Conservation (phyloP, 2,113 vertebrate species). For the Pipa parva region DNA sequence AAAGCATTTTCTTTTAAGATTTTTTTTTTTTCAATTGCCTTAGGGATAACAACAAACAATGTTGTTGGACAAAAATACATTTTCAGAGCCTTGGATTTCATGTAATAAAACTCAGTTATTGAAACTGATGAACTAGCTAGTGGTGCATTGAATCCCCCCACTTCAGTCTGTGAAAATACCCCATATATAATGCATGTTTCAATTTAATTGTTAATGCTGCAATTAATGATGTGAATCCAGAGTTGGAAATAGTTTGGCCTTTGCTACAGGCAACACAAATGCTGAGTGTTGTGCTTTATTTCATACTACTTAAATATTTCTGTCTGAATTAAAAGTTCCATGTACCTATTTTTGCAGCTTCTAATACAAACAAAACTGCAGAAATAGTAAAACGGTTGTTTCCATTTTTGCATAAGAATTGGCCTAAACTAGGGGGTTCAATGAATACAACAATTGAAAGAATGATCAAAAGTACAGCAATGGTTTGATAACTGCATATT, state of each 20-base stretch:
- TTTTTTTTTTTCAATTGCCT: too few species aligned
- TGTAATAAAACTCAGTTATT: slow-evolving; percentile 23
- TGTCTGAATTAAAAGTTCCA: not conserved
- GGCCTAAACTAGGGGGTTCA: too few species aligned
- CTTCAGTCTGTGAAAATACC: slow-evolving; percentile 19
- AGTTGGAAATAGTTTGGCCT: slow-evolving; percentile 19
- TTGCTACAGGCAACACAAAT: slow-evolving; percentile 11
- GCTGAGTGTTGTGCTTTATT: not conserved
- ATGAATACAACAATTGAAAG: too few species aligned
- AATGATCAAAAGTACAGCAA: too few species aligned
- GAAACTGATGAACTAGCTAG: slow-evolving; percentile 24
- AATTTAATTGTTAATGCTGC: slow-evolving; percentile 35
- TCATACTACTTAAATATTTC: not conserved
- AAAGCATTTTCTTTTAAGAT: too few species aligned
- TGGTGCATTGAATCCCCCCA: slow-evolving; percentile 13
- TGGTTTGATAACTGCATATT: too few species aligned
- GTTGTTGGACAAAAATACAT: slow-evolving; percentile 5
- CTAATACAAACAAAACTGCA: too few species aligned
- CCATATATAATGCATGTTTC: slow-evolving; percentile 24
- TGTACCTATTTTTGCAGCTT: too few species aligned
- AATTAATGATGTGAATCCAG: slow-evolving; percentile 26
- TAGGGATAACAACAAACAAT: not conserved
- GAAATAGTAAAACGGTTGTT: too few species aligned
- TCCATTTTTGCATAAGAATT: too few species aligned
- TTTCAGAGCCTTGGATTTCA: not conserved